These are phyloP conservation scores for Neogale vison DNA, from an alignment of 2,113 vertebrate genomes.

Conservation along the genomic window DNA sequence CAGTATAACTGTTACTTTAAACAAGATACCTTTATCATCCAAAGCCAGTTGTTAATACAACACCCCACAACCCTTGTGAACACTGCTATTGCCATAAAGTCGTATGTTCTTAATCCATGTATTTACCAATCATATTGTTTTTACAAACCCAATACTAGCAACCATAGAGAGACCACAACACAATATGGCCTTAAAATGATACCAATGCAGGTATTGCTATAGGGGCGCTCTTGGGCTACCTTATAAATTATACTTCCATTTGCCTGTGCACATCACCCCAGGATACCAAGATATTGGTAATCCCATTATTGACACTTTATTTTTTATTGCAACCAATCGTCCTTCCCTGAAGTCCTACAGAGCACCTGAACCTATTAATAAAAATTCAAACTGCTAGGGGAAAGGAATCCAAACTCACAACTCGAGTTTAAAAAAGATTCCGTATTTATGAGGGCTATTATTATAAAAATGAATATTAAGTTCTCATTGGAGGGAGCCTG, in stretches of 20 bases:
- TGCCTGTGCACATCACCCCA: neutral
- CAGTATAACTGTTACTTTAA: neutral
- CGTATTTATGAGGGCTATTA: neutral
- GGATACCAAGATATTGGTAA: neutral
- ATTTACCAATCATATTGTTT: conserved; percentile 1
- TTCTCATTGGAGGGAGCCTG: neutral
- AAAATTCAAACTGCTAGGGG: conserved; percentile 4
- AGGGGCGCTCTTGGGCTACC: neutral
- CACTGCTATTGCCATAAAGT: neutral
- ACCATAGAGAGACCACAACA: neutral
- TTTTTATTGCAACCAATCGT: conserved; percentile 17
- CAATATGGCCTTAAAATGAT: neutral
- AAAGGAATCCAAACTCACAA: conserved; percentile 15
- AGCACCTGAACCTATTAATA: neutral
- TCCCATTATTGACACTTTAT: neutral
- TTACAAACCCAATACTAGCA: neutral
- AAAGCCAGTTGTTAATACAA: neutral
- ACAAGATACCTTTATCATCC: neutral
- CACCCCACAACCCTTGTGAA: neutral
- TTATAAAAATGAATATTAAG: conserved; percentile 31
- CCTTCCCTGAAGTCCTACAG: neutral
- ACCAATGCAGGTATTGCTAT: neutral
- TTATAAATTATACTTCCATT: conserved; percentile 4
- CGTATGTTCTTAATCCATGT: conserved; percentile 32
- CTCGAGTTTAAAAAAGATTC: neutral